Evolutionary conservation across 2,888 invertebrate species (phyloP), one percentile per base, ranked within the genome.

Genomic region (Erebia epiphron): DNA sequence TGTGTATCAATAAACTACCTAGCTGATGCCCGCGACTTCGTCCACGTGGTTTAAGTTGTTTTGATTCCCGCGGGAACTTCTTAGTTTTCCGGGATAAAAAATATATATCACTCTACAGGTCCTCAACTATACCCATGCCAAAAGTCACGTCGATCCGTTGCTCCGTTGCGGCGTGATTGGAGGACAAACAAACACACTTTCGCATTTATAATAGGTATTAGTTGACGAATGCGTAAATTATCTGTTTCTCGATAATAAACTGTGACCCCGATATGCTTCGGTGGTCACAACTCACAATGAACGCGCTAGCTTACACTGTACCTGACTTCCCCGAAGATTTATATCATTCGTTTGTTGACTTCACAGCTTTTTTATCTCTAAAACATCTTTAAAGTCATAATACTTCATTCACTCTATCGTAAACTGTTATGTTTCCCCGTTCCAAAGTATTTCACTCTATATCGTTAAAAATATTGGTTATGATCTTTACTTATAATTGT

Each of bases 331-430:
- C 13, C 41, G 41, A 43, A 60, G 60, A 60, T 60, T 11, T 10
- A 10, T 60, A 60, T 60, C 43, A 60, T 41, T 60, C 41, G 41
- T 60, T 60, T 41, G 57, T 57, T 57, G 41, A 16, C 16, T 11
- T 10, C 5, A 43, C 9, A n/a, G n/a, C 60, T 16, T 16, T 58
- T 16, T n/a, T 52, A 41, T 41, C 14, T 58, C 9, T 58, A 35
- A 35, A n/a, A n/a, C 43, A 60, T 60, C n/a, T 60, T 41, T 43
- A 1, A 4, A 43, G 11, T 14, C 43, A 43, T 60, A 60, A 60
- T 60, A 60, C 41, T 60, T 43, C 60, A 43, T 58, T 58, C n/a
- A 58, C 57, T n/a, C 14, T 35, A 35, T 35, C 8, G 21, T 58
- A n/a, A 58, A n/a, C 14, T 26, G 14, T 35, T 2, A 21, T 58